Evolutionary conservation across 2,797 vertebrate genomes (phyloP).

Genomic region (Acanthiza pusilla): DNA sequence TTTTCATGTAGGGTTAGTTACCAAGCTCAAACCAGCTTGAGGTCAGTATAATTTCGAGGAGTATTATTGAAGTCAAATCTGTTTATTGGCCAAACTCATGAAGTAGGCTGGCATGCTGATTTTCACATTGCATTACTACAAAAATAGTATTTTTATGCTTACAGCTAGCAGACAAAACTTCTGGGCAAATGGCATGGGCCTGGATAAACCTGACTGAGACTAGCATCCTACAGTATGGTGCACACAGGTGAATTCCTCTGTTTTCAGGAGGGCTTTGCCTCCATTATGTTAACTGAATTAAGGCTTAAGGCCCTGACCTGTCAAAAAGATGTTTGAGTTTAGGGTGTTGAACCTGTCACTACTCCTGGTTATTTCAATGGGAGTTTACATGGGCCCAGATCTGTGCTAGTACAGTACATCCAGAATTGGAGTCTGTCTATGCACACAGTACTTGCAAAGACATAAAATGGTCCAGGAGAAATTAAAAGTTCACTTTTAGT

Average conservation of each 20-base stretch:
- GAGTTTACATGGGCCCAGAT: not conserved
- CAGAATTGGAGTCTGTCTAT: not conserved
- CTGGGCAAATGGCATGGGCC: not conserved
- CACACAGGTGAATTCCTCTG: not conserved
- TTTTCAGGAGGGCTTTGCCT: not conserved
- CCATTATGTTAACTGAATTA: fast-evolving
- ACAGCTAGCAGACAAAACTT: not conserved
- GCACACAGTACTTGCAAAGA: not conserved
- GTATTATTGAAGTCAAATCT: not conserved
- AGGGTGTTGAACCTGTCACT: not conserved
- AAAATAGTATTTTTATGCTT: not conserved
- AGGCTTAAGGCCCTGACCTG: not conserved
- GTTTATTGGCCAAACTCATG: not conserved
- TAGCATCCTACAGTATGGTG: fast-evolving
- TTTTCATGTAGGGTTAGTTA: not conserved
- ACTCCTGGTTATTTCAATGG: not conserved
- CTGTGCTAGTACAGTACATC: not conserved
- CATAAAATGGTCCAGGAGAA: not conserved
- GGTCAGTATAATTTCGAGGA: not conserved
- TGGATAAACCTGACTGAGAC: not conserved
- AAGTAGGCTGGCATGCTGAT: not conserved
- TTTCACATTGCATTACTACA: not conserved
- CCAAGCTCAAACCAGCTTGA: not conserved
- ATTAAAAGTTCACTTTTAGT: not conserved
- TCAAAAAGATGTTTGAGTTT: not conserved